Base-by-base conservation (phyloP, 2,888 invertebrate species). In the Eustalomyia histrio region DNA sequence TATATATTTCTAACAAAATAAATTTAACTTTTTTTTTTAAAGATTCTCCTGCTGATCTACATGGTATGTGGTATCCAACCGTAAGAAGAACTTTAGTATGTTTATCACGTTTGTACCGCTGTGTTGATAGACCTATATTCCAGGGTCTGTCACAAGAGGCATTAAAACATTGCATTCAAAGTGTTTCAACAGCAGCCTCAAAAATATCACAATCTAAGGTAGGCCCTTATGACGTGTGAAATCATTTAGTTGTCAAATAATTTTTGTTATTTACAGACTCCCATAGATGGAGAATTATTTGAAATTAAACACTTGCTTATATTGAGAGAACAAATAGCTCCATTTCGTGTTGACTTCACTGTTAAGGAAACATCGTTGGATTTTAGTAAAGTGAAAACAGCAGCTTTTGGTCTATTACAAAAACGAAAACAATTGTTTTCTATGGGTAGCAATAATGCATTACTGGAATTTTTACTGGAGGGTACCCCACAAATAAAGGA, bases 51-150 rank as follows among this genome's bases (percentile, higher is more conserved):
- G 97, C 99, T 0, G 99, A 99, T 92, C 92, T 99, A 39, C 99
- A 99, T 91, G 99, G 99, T 29, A 98, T 99, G 98, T 99, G 99
- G 99, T 99, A 99, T 91, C 99, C 99, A 0, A 98, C 97, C 0
- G 98, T 99, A 0, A 93, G 99, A 17, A 92, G 99, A 57, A 98
- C 99, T 0, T 91, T 99, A 17, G 97, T 99, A 18, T 99, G 98
- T 82, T 92, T 99, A 4, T 99, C 99, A 0, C 94, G 99, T 80
- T 92, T 98, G 0, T 91, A 91, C 84, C 93, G 98, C 65, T 99
- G 99, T 88, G 93, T 99, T 10, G 99, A 99, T 91, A 94, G 95
- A 84, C 95, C 96, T 65, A 98, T 98, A 24, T 99, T 99, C 91
- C 99, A 99, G 92, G 97, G 98, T 0, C 91, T 99, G 47, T 98